phyloP scores from a whole-genome alignment of 1,140 invertebrate species.

The Teleopsis dalmanni region DNA sequence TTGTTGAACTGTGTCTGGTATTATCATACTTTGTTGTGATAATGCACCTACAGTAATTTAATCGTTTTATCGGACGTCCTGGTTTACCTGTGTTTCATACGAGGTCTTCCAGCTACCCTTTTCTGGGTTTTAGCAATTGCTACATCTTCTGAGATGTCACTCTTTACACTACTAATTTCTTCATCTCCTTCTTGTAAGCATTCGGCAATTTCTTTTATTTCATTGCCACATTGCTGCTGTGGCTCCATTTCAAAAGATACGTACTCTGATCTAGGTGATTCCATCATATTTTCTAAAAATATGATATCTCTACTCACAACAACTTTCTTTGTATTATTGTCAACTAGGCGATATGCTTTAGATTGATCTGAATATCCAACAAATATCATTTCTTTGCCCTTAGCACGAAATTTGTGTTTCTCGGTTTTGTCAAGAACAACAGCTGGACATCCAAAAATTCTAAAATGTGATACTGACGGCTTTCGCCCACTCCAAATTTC shows the following conservation, averaged over 20 bases:
- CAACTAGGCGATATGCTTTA: slow-evolving; percentile 40
- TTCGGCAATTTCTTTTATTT: too few species aligned
- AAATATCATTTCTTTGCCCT: slow-evolving; percentile 33
- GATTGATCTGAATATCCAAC: slow-evolving; percentile 42
- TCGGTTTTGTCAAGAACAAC: slow-evolving; percentile 34
- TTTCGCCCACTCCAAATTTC: slow-evolving; percentile 37
- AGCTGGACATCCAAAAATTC: slow-evolving; percentile 30
- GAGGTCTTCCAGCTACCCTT: too few species aligned
- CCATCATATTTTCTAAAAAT: slow-evolving; percentile 2
- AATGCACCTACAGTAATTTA: too few species aligned
- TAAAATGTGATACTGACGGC: slow-evolving; percentile 29
- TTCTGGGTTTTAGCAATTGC: too few species aligned
- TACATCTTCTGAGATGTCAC: too few species aligned
- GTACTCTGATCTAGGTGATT: too few species aligned
- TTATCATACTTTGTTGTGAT: background rate
- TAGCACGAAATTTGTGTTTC: slow-evolving; percentile 34
- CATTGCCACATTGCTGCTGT: too few species aligned
- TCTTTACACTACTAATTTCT: too few species aligned
- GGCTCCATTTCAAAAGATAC: too few species aligned
- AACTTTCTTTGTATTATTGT: slow-evolving; percentile 22
- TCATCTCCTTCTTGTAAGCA: too few species aligned
- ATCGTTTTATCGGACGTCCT: too few species aligned
- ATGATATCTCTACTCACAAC: slow-evolving; percentile 16
- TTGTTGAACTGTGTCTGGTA: slow-evolving; percentile 2
- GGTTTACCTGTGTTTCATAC: too few species aligned